Base-by-base conservation (phyloP, 2,888 invertebrate species). In the Phorcus lineatus region DNA sequence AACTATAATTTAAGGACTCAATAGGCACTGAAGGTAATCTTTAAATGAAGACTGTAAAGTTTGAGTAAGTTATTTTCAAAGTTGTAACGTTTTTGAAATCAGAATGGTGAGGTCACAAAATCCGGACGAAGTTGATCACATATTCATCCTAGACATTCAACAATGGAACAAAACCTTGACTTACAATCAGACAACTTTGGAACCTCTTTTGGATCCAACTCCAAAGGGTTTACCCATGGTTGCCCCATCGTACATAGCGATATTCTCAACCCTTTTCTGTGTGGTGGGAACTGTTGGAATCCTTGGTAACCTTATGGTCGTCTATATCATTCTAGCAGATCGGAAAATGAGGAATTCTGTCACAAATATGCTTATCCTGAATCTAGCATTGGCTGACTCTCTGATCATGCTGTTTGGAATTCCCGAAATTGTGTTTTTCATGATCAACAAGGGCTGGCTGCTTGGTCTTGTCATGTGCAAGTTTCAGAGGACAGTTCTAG, bases 191-290 rank as follows among this genome's bases (percentile, higher is more conserved):
- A 70, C 70, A n/a, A 70, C 70, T 16, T 31, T 70, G n/a, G 40
- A n/a, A 16, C 70, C 70, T 9, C 36, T 70, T 19, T 40, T 36
- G 31, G 17, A 31, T 36, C 40, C 36, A 3, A 40, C 31, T 24
- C 40, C 70, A 11, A 19, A 17, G 11, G 70, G 70, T 17, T 36
- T 76, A 17, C 79, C 79, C 13, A 74, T 79, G 54, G 85, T 94
- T 6, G 84, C 94, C 22, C 94, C 94, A 0, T 93, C 91, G 19
- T 92, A 93, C 86, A 86, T 93, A 62, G 83, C 84, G 13, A 79
- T 84, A 17, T 87, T 92, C 17, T 90, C 91, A 0, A 47, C 86
- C 7, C 82, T 92, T 6, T 92, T 92, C 82, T 91, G 91, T 76
- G 67, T 90, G 16, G 87, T 93, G 55, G 92, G 92, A 4, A 74